Evolutionary conservation across 2,888 invertebrate genomes (phyloP).

Genomic region (Limnephilus lunatus): DNA sequence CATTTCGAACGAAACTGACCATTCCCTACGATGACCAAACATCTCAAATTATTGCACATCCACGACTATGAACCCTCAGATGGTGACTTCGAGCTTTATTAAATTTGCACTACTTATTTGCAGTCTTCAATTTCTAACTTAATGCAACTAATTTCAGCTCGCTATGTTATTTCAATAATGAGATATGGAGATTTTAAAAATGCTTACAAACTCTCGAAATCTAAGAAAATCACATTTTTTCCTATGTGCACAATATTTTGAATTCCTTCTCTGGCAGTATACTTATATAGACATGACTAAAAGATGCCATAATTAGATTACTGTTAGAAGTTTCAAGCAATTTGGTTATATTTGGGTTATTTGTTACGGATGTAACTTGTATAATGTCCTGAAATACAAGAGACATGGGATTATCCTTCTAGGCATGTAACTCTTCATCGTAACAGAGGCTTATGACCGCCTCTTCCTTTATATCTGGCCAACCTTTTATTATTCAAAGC

Average conservation of each 20-base stretch:
- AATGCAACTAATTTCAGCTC: neutral
- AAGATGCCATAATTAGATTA: neutral
- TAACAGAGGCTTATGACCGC: conserved; percentile 5
- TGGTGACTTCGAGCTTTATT: neutral
- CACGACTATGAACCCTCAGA: neutral
- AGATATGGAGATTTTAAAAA: neutral
- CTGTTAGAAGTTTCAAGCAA: neutral
- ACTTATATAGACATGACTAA: neutral
- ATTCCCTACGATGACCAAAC: neutral
- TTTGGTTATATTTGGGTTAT: neutral
- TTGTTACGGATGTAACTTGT: neutral
- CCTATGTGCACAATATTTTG: too few species aligned
- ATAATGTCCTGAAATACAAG: neutral
- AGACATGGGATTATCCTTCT: neutral
- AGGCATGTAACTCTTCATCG: conserved; percentile 15
- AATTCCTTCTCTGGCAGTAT: too few species aligned
- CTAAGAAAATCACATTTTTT: too few species aligned
- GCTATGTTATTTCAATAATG: neutral
- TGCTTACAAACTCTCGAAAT: neutral
- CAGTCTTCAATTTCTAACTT: neutral
- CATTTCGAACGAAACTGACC: neutral
- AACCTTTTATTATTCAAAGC: conserved; percentile 57
- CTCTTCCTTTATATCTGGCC: conserved; percentile 42
- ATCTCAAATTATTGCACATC: neutral
- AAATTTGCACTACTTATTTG: neutral